Conservation (phyloP, 64 coral and sea anemone genomes). For the Dendronephthya gigantea region DNA sequence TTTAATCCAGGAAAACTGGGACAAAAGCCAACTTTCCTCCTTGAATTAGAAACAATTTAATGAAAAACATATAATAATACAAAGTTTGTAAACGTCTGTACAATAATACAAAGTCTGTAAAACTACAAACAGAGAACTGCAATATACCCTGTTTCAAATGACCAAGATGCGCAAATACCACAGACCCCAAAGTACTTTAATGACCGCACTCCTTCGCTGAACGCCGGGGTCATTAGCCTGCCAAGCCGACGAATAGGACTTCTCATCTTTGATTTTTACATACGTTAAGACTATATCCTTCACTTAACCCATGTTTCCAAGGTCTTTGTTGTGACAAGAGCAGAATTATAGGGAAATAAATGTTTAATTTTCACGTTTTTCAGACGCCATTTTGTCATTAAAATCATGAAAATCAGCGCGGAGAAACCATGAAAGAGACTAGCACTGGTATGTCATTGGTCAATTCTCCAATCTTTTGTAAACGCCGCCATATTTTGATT, state of each 20-base stretch:
- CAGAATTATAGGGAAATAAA: neutral
- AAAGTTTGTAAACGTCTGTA: neutral
- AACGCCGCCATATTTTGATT: conserved; percentile 6
- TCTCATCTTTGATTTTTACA: neutral
- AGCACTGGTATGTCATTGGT: neutral
- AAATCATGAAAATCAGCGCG: neutral
- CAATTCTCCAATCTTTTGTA: neutral
- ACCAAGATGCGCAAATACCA: neutral
- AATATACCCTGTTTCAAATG: neutral
- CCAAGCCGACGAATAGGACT: neutral
- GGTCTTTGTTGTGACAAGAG: neutral
- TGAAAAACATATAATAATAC: too few species aligned
- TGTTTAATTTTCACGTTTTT: neutral
- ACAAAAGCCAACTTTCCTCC: neutral
- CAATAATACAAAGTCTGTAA: neutral
- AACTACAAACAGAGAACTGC: neutral
- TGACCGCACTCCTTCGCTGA: neutral
- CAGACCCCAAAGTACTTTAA: neutral
- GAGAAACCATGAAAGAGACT: neutral
- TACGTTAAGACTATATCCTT: neutral
- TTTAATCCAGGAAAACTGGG: too few species aligned
- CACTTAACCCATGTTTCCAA: neutral
- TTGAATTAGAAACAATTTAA: neutral
- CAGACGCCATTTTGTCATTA: neutral
- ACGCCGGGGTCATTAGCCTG: neutral